Percentiles rank a stretch among this genome's conserved stretches.
Evolutionary conservation across 2,113 vertebrate species (phyloP).

Genomic region (Phalacrocorax carbo): DNA sequence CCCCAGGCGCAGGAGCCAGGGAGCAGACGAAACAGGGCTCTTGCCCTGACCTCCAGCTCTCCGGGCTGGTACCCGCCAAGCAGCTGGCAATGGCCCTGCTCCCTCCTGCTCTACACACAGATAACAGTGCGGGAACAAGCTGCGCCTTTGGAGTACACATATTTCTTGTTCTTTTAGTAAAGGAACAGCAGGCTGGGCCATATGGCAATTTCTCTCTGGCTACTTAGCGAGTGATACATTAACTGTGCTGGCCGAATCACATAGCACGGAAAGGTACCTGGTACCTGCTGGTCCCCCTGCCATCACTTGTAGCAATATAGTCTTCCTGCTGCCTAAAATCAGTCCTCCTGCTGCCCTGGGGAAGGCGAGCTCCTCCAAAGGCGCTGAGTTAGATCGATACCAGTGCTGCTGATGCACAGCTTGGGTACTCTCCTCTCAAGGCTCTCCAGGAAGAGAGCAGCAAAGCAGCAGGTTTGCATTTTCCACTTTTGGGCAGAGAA

Average conservation of each 20-base stretch:
- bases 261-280: neutral
- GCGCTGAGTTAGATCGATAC: neutral
- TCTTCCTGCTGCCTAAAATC: neutral
- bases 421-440: fast-evolving
- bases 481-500: neutral
- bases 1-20: neutral
- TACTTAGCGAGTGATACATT: neutral
- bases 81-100: neutral
- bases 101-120: neutral
- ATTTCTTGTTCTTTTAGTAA: neutral
- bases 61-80: neutral
- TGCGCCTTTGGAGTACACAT: neutral
- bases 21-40: fast-evolving
- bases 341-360: neutral
- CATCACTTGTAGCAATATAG: neutral
- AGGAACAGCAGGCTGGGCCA: conserved; percentile 45
- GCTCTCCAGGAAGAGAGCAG: neutral
- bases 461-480: neutral
- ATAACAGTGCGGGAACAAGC: neutral
- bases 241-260: neutral
- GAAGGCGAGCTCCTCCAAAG: fast-evolving
- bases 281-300: neutral
- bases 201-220: conserved; percentile 39
- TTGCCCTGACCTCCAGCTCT: neutral
- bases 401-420: neutral